Evolutionary conservation across 2,888 invertebrate species (phyloP).

Genomic region (Quadriops clusia): DNA sequence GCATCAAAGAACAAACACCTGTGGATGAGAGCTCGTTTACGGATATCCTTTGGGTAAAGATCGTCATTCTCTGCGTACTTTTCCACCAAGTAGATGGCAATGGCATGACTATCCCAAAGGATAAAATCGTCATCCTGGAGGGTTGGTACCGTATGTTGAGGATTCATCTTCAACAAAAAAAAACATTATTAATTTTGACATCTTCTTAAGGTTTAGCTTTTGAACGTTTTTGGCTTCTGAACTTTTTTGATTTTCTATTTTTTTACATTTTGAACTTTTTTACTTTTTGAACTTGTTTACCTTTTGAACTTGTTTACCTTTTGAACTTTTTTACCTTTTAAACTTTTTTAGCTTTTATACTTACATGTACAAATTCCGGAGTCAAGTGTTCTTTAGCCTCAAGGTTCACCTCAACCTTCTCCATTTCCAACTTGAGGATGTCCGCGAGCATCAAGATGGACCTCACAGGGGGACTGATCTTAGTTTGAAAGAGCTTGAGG

Average conservation of each 20-base stretch:
- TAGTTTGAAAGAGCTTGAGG: conserved; percentile 22
- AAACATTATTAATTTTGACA: conserved; percentile 3
- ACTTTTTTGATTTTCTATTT: background rate
- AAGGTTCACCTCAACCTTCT: conserved; percentile 39
- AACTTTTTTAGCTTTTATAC: too few species aligned
- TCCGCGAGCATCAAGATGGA: conserved; percentile 42
- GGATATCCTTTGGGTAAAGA: conserved; percentile 43
- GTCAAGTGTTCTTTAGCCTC: conserved; percentile 30
- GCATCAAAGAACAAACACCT: conserved; percentile 43
- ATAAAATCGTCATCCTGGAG: conserved; percentile 43
- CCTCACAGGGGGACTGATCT: conserved; percentile 43
- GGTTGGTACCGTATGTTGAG: conserved; percentile 46
- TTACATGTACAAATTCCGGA: too few species aligned
- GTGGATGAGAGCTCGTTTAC: conserved; percentile 40
- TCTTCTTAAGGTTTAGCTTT: background rate
- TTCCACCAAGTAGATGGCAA: conserved; percentile 30
- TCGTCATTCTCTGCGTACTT: conserved; percentile 31
- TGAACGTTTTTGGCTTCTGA: too few species aligned
- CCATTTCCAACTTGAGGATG: conserved; percentile 35
- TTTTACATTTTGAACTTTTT: too few species aligned
- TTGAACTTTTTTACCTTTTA: too few species aligned
- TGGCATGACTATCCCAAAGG: conserved; percentile 42
- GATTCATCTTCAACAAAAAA: conserved; percentile 34
- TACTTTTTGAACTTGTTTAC: too few species aligned
- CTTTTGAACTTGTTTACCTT: too few species aligned